These are phyloP conservation scores for Chorisops tibialis DNA, from an alignment of 2,888 invertebrate genomes.

Conservation along the genomic window DNA sequence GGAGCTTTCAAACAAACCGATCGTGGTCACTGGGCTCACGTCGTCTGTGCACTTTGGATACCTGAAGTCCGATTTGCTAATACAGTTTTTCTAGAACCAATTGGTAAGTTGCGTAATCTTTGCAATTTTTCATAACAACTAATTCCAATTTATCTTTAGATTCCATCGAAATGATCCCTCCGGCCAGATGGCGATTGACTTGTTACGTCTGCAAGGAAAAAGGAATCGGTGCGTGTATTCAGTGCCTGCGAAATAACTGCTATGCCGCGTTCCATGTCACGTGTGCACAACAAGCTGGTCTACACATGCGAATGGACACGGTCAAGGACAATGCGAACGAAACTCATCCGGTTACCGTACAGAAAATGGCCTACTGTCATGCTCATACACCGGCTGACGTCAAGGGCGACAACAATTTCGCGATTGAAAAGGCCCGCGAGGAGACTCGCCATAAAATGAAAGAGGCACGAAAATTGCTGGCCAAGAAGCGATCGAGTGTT, in stretches of 20 bases:
- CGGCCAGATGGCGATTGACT: conserved; percentile 92
- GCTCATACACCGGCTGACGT: conserved; percentile 67
- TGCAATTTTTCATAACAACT: not conserved
- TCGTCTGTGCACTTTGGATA: conserved; percentile 98
- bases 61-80: conserved; percentile 98
- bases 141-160: conserved; percentile 54
- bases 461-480: conserved; percentile 80
- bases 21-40: conserved; percentile 94
- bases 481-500: conserved; percentile 83
- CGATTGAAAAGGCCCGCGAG: conserved; percentile 53
- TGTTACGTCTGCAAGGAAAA: conserved; percentile 96
- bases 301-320: conserved; percentile 96
- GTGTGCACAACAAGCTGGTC: conserved; percentile 91
- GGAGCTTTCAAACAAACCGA: conserved; percentile 99
- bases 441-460: conserved; percentile 80
- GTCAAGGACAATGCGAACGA: conserved; percentile 63
- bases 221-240: conserved; percentile 93
- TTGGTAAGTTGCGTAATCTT: conserved; percentile 56
- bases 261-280: conserved; percentile 99
- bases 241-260: conserved; percentile 94
- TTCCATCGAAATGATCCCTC: conserved; percentile 92
- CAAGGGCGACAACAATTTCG: conserved; percentile 57
- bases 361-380: conserved; percentile 95
- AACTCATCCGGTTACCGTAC: conserved; percentile 75
- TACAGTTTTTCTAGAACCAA: conserved; percentile 95